Evolutionary conservation across 2,888 invertebrate genomes (phyloP), one percentile per base, ranked within the genome.

Genomic region (Drosophila gaucha): DNA sequence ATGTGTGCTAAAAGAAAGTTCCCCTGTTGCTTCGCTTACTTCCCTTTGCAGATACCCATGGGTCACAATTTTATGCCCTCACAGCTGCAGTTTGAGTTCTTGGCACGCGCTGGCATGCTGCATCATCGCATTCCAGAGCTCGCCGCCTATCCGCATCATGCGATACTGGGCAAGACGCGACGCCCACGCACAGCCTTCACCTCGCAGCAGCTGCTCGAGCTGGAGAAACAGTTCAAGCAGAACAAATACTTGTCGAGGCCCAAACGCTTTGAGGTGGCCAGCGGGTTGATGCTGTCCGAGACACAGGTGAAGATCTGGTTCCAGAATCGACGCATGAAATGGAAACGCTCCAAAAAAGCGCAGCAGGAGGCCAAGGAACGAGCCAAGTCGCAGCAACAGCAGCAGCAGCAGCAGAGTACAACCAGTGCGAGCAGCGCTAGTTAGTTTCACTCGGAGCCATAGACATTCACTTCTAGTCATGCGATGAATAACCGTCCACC

Each of bases 291-390:
- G 96, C 94, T 99, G 38, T 99, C 99, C 0, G 99, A 99, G 93
- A 99, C 99, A 6, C 94, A 98, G 97, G 98, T 98, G 70, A 98
- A 98, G 94, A 98, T 98, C 87, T 98, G 98, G 99, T 99, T 99
- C 92, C 99, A 99, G 94, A 99, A 99, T 92, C 94, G 99, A 49
- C 94, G 99, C 84, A 99, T 99, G 99, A 99, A 99, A 91, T 98
- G 98, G 98, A 99, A 99, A 91, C 93, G 99, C 10, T 98, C 98
- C 74, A 98, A 98, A 94, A 98, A 98, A 89, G 97, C 97, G 0
- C 97, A 97, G 90, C 96, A 97, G 78, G 97, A 97, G 92, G 95
- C 96, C 26, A 96, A 96, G 92, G 91, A 91, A 63, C 82, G 91
- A 31, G 89, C 91, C 33, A 91, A 91, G 58, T 89, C 90, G 24